Conservation (phyloP, 2,797 vertebrate species). For the Myiotriccus ornatus region DNA sequence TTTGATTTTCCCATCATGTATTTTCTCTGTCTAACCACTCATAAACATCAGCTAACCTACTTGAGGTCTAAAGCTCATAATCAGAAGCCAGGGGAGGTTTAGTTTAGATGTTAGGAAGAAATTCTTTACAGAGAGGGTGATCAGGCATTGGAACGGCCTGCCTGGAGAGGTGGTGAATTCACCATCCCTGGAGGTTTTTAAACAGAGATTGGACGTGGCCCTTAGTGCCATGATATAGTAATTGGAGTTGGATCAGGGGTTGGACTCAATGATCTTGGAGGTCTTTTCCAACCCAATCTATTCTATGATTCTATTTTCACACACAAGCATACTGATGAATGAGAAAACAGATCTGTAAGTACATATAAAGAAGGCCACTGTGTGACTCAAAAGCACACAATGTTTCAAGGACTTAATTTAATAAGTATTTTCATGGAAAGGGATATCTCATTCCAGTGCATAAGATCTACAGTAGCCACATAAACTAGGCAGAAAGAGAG, state of each 20-base stretch:
- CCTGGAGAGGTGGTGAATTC: too few relatives aligned
- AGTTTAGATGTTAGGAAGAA: too few relatives aligned
- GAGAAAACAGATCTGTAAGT: background rate
- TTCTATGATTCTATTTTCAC: too few relatives aligned
- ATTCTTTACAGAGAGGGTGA: too few relatives aligned
- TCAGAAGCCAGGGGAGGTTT: too few relatives aligned
- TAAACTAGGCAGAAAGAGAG: background rate
- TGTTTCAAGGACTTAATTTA: background rate
- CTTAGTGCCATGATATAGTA: too few relatives aligned
- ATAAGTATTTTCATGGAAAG: background rate
- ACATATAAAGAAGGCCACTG: background rate
- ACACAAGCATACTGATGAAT: background rate
- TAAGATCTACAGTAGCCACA: background rate
- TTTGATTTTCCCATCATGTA: background rate
- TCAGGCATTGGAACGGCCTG: too few relatives aligned
- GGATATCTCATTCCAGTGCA: fast-evolving
- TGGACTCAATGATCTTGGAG: too few relatives aligned
- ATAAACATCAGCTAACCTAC: background rate
- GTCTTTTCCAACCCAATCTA: too few relatives aligned
- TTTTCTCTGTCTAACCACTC: background rate
- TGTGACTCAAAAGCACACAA: background rate
- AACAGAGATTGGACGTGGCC: too few relatives aligned
- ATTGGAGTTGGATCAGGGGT: too few relatives aligned
- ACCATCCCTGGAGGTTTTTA: too few relatives aligned
- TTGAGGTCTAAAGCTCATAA: background rate